Conservation (phyloP, 2,888 invertebrate species). For the Automeris io region DNA sequence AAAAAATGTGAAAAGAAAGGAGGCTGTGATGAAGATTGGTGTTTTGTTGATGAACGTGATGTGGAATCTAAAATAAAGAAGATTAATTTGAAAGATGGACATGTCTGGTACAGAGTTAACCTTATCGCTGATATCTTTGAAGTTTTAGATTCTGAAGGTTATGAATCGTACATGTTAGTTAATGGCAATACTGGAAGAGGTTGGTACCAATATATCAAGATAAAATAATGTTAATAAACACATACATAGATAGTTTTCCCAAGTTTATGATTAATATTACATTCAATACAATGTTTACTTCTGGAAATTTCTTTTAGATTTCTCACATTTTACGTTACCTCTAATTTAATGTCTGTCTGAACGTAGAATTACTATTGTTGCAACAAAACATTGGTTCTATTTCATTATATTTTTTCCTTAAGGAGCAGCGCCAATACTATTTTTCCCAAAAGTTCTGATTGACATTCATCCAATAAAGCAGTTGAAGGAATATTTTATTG, state of each 20-base stretch:
- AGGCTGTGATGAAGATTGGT: slow-evolving; percentile 47
- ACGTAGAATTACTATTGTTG: no score
- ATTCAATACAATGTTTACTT: no score
- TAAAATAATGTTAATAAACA: background rate
- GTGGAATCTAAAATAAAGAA: slow-evolving; percentile 24
- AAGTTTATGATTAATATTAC: no score
- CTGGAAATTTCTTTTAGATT: no score
- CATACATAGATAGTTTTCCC: background rate
- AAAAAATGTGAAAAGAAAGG: slow-evolving; percentile 45
- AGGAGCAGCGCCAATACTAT: slow-evolving; percentile 62
- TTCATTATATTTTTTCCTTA: slow-evolving; percentile 5
- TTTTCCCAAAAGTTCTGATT: slow-evolving; percentile 74
- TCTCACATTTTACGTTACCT: no score
- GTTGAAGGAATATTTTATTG: slow-evolving; percentile 58
- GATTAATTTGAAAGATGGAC: slow-evolving; percentile 43
- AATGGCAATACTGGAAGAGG: slow-evolving; percentile 86
- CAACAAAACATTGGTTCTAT: no score
- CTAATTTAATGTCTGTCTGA: no score
- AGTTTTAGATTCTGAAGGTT: slow-evolving; percentile 45
- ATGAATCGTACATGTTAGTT: slow-evolving; percentile 77
- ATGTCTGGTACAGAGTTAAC: slow-evolving; percentile 73
- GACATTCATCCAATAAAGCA: slow-evolving; percentile 79
- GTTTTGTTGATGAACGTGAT: slow-evolving; percentile 35
- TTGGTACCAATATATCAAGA: slow-evolving; percentile 16
- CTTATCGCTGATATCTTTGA: slow-evolving; percentile 68